These are phyloP conservation scores for Ciconia nigra DNA, from an alignment of 2,797 vertebrate species.

Conservation along the genomic window DNA sequence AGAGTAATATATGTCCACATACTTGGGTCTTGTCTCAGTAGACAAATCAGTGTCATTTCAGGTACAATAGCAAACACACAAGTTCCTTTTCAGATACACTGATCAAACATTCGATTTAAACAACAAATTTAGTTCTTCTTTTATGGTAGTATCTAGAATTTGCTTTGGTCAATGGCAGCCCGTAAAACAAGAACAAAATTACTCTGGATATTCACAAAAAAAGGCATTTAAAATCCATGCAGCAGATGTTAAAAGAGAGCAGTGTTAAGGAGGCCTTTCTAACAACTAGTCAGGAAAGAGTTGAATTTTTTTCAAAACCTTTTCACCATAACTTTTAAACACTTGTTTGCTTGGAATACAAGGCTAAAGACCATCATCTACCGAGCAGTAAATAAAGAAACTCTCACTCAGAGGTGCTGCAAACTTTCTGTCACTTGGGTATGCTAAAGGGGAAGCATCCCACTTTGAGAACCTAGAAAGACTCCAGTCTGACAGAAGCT, in stretches of 20 bases:
- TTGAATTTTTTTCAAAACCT: neutral
- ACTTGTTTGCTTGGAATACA: neutral
- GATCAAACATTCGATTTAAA: neutral
- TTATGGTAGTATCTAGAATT: neutral
- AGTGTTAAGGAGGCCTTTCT: neutral
- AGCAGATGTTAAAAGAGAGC: neutral
- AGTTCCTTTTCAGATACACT: neutral
- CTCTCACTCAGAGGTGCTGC: neutral
- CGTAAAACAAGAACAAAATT: neutral
- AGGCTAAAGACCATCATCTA: neutral
- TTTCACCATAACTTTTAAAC: neutral
- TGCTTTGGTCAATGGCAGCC: neutral
- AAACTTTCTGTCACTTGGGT: neutral
- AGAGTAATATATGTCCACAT: neutral
- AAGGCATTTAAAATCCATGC: neutral
- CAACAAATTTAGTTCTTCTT: neutral
- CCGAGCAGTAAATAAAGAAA: neutral
- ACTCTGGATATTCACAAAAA: neutral
- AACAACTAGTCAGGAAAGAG: neutral
- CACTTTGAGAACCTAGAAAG: neutral
- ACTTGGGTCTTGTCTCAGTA: neutral
- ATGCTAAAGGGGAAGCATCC: neutral
- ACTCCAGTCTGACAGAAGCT: conserved; percentile 57
- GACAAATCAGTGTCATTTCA: neutral
- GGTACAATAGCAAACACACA: neutral